phyloP scores from a whole-genome alignment of 2,797 vertebrate genomes.

The Crax fasciolata region DNA sequence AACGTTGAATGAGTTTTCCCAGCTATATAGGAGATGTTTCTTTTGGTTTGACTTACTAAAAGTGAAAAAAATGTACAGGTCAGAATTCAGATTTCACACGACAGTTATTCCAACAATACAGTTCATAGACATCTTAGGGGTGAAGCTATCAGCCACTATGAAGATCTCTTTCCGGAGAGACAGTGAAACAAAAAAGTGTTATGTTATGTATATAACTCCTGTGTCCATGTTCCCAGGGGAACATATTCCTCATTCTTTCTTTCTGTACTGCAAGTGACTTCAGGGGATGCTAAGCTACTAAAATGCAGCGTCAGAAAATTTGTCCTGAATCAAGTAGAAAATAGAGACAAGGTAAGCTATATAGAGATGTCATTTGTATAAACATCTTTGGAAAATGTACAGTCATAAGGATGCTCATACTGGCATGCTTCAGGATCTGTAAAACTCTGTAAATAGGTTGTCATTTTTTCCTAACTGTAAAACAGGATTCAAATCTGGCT shows the following conservation, averaged over 20 bases:
- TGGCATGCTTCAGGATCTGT: not conserved
- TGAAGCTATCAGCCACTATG: not conserved
- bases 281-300: not conserved
- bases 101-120: not conserved
- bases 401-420: not conserved
- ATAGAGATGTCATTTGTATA: not conserved
- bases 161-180: not conserved
- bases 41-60: not conserved
- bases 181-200: not conserved
- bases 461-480: not conserved
- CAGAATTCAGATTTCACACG: not conserved
- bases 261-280: not conserved
- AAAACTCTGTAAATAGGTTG: not conserved
- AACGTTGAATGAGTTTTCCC: not conserved
- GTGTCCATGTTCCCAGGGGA: not conserved
- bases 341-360: not conserved
- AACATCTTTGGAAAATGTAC: not conserved
- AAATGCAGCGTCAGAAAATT: not conserved
- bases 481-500: not conserved
- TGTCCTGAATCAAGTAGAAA: not conserved
- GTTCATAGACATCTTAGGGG: not conserved
- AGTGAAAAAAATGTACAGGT: rapidly evolving
- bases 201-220: not conserved
- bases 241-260: not conserved
- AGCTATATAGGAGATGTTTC: not conserved